Evolutionary conservation across 2,797 vertebrate species (phyloP).

Genomic region (Epinephelus coioides): DNA sequence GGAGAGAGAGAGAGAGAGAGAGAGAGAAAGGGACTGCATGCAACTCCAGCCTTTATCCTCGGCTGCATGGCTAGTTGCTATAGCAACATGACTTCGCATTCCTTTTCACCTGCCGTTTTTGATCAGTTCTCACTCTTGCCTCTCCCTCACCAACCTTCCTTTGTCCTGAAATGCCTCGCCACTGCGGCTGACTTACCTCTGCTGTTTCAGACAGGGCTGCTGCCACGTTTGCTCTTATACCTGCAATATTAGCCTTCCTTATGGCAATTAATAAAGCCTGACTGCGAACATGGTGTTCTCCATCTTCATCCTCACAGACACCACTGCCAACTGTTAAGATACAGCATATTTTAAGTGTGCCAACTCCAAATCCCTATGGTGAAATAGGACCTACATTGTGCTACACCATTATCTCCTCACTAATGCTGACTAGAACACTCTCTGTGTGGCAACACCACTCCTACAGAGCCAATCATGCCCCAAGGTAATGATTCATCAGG

Average conservation of each 20-base stretch:
- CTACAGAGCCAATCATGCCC: slow-evolving; percentile 31
- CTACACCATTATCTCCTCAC: slow-evolving; percentile 15
- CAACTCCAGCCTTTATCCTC: slow-evolving; percentile 72
- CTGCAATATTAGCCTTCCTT: slow-evolving; percentile 21
- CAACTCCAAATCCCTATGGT: slow-evolving; percentile 14
- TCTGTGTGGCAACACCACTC: slow-evolving; percentile 40
- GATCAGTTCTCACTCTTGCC: slow-evolving; percentile 76
- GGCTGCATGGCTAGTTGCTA: slow-evolving; percentile 82
- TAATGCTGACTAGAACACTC: slow-evolving; percentile 11
- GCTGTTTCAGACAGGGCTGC: slow-evolving; percentile 37
- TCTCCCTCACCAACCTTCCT: slow-evolving; percentile 64
- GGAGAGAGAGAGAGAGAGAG: slow-evolving; percentile 12
- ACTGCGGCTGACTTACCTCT: slow-evolving; percentile 56
- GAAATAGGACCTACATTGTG: slow-evolving; percentile 17
- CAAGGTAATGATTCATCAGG: slow-evolving; percentile 53
- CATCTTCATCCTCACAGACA: slow-evolving; percentile 11
- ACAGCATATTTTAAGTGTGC: slow-evolving; percentile 3
- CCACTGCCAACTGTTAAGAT: slow-evolving; percentile 22
- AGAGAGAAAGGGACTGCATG: slow-evolving; percentile 54
- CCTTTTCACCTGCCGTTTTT: slow-evolving; percentile 84
- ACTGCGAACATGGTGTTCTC: slow-evolving; percentile 13
- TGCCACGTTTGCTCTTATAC: slow-evolving; percentile 15
- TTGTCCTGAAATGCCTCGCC: slow-evolving; percentile 74
- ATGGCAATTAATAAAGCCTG: slow-evolving; percentile 28
- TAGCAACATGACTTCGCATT: slow-evolving; percentile 85